Base-by-base conservation (phyloP, 2,888 invertebrate genomes). In the Cremastinae sp. region DNA sequence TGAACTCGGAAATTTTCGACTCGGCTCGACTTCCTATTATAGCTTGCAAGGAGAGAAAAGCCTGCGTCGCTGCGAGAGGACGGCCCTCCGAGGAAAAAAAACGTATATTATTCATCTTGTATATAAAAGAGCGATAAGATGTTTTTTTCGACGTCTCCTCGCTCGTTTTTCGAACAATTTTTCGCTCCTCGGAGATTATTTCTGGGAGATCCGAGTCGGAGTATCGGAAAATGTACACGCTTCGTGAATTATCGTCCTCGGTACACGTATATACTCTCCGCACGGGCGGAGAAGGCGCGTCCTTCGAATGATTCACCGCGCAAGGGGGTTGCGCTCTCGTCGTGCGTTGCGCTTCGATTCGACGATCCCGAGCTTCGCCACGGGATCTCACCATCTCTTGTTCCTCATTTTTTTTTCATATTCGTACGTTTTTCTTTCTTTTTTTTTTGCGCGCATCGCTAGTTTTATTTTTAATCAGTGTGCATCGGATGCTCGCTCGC, bases 301-400 rank as follows among this genome's bases (percentile, higher is more conserved):
- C 84, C 84, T 83, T 81, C 80, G 83, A 82, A 80, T 85, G 86
- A 87, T 84, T 87, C 86, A 86, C 81, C 84, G 75, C 28, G 77
- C n/a, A n/a, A 80, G 80, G 70, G 76, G 78, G 73, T 73, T 80
- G 80, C 76, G 80, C n/a, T n/a, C n/a, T n/a, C n/a, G n/a, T n/a
- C 83, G 81, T 82, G 79, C 58, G 61, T 65, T 28, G 5, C 28
- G 75, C 49, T 58, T 68, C 75, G 72, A 72, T 76, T 68, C 62
- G 61, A 53, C 61, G 75, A 75, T 75, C 61, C 75, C 38, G 54
- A 54, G 66, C 66, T 73, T 73, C 22, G 58, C 65, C 43, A 18
- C 66, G 53, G 61, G 53, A 61, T 28, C 28, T 69, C 69, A n/a
- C 49, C 28, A 49, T 58, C 18, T 38, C 53, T 28, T 28, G 7